These are phyloP conservation scores for Chauna torquata DNA, from an alignment of 2,113 vertebrate genomes.

Conservation along the genomic window DNA sequence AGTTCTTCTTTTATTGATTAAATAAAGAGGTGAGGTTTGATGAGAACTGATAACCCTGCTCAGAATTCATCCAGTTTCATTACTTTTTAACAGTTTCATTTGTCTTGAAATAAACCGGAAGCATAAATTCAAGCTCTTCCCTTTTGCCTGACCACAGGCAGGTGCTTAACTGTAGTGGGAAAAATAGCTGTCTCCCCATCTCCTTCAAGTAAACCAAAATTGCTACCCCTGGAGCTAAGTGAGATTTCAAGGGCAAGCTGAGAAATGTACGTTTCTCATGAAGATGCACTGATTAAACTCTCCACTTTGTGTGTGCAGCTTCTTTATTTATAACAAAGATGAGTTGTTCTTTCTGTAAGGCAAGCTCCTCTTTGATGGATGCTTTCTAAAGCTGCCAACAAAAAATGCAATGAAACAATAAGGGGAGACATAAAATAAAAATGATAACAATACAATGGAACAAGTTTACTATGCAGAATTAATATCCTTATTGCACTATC, in stretches of 20 bases:
- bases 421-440: slow-evolving; percentile 20
- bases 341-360: neutral
- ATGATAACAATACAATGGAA: neutral
- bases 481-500: slow-evolving; percentile 2
- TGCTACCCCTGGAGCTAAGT: neutral
- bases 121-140: neutral
- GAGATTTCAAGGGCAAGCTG: neutral
- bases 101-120: slow-evolving; percentile 14
- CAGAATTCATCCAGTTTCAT: neutral
- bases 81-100: neutral
- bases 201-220: slow-evolving; percentile 16
- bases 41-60: neutral
- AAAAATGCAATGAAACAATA: neutral
- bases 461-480: neutral
- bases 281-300: neutral
- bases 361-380: neutral
- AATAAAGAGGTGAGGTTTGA: neutral
- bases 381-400: neutral
- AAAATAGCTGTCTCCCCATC: neutral
- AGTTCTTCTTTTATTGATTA: neutral
- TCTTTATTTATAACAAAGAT: neutral
- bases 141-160: neutral
- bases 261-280: neutral
- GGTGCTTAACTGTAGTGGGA: neutral
- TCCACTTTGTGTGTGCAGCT: neutral